These are phyloP conservation scores for Aphelocoma californica DNA, from an alignment of 2,797 vertebrate species.

Conservation along the genomic window DNA sequence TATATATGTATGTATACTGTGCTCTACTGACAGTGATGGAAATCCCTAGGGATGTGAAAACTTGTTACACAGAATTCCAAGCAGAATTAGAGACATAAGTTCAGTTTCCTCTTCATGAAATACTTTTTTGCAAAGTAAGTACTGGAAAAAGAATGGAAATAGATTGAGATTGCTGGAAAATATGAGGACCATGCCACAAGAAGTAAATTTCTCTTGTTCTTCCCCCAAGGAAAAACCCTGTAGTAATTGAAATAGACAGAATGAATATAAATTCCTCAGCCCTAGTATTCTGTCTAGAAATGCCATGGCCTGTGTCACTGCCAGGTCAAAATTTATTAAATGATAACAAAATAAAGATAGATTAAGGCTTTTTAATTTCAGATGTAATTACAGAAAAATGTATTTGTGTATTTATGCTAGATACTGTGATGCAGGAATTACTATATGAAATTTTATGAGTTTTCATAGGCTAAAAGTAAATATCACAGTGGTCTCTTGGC, in stretches of 20 bases:
- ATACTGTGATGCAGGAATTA: neutral
- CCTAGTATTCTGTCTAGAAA: neutral
- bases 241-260: neutral
- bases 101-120: neutral
- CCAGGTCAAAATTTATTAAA: conserved; percentile 2
- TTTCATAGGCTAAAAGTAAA: neutral
- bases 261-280: neutral
- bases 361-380: neutral
- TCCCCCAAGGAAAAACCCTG: neutral
- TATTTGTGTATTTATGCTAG: neutral
- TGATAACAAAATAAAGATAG: neutral
- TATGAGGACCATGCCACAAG: neutral
- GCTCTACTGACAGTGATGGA: neutral
- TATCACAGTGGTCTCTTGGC: neutral
- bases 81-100: neutral
- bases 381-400: neutral
- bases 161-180: conserved; percentile 25
- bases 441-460: neutral
- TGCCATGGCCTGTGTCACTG: neutral
- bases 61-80: neutral
- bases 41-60: neutral
- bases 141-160: conserved; percentile 20
- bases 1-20: neutral
- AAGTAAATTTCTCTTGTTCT: conserved; percentile 19
- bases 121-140: neutral